Base-by-base conservation (phyloP, 2,113 vertebrate species). In the Meriones unguiculatus region DNA sequence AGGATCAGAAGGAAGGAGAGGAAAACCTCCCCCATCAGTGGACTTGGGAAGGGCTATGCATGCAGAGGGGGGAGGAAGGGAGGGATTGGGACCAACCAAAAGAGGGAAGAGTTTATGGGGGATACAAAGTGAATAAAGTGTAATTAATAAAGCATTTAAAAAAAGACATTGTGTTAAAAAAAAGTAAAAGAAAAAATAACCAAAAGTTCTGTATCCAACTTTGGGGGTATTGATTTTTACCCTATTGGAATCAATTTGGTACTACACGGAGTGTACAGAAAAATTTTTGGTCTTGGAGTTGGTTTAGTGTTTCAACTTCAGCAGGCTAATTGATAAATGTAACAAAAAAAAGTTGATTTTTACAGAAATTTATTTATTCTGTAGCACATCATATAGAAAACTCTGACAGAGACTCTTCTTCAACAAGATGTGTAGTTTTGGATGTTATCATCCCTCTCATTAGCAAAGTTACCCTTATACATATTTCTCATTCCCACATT, bases 141-240 rank as follows among this genome's bases (percentile, higher is more conserved):
- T 41, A 41, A 41, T 41, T 41, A 41, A 41, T 41, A 41, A 41
- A 41, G 41, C 2, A 41, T 41, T 41, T 41, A 3, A 41, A 41
- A 41, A 41, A 41, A 41, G 41, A 41, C 41, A 41, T 41, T 4
- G 4, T 41, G 41, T 41, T 41, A 41, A 41, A 41, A 41, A 41
- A 41, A 41, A 41, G 41, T 41, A 41, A 41, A 80, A 38, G 87
- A 76, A n/a, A 80, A 95, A 80, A 87, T 87, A 95, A 75, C 46
- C 65, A 41, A 64, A 87, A 94, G 78, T 12, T 15, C 50, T 93
- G n/a, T 77, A 5, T 67, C 88, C 67, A 88, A 7, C n/a, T 92
- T 95, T 97, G 88, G 78, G 62, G 76, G n/a, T 80, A 95, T 59
- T 94, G 41, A 93, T 96, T 94, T 97, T 96, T 85, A 94, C 92